Conservation (phyloP, 2,797 vertebrate species). For the Novumbra hubbsi region DNA sequence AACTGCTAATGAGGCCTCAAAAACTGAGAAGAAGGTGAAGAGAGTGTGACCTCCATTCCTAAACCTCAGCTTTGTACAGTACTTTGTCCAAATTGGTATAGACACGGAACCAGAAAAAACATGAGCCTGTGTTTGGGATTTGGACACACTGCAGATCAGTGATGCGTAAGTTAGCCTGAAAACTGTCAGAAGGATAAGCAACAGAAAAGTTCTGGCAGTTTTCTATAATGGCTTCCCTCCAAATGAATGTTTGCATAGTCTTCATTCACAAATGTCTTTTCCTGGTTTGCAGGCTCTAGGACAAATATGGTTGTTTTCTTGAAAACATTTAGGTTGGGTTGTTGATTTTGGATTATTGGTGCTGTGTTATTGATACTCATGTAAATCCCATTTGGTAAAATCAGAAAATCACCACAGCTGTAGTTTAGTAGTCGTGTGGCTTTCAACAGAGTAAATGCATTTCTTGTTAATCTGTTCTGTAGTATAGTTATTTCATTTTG, state of each 20-base stretch:
- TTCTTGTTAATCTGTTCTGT: too few species aligned
- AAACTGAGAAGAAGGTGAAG: conserved; percentile 54
- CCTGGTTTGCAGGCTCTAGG: background rate
- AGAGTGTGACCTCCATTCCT: conserved; percentile 54
- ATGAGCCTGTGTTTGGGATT: background rate
- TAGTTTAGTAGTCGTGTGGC: too few species aligned
- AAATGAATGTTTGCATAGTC: background rate
- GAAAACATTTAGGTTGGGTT: too few species aligned
- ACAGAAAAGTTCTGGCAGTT: background rate
- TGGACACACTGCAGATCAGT: background rate
- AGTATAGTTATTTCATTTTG: too few species aligned
- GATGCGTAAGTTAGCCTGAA: background rate
- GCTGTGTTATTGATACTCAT: too few species aligned
- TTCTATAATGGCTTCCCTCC: background rate
- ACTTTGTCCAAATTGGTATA: background rate
- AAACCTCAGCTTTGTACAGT: conserved; percentile 33
- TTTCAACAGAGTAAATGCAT: too few species aligned
- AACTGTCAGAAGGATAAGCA: background rate
- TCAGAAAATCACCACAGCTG: too few species aligned
- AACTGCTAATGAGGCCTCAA: conserved; percentile 70
- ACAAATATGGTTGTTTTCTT: too few species aligned
- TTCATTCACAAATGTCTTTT: background rate
- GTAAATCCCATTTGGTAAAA: too few species aligned
- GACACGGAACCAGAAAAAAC: background rate
- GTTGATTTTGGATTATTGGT: too few species aligned